Conservation (phyloP, 2,888 invertebrate genomes). For the Erynnis tages region DNA sequence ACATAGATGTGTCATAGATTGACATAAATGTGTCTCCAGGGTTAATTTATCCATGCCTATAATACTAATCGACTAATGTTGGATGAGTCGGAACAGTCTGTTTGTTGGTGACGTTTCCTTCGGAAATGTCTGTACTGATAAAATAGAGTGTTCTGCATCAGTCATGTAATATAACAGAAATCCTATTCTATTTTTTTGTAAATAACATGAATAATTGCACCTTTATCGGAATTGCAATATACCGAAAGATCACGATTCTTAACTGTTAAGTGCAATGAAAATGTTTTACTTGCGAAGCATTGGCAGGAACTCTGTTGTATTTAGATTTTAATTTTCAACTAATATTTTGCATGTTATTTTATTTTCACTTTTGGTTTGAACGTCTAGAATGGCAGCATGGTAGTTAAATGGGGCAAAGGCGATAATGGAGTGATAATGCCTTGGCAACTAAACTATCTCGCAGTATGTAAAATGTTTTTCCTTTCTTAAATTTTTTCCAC, state of each 20-base stretch:
- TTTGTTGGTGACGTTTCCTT: not conserved
- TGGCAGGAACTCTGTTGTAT: slow-evolving; percentile 21
- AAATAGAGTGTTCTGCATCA: slow-evolving; percentile 9
- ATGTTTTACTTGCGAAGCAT: too few relatives aligned
- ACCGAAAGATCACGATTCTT: too few relatives aligned
- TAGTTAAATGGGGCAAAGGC: slow-evolving; percentile 79
- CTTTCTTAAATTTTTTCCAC: slow-evolving; percentile 31
- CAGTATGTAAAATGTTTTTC: slow-evolving; percentile 66
- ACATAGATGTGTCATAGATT: too few relatives aligned
- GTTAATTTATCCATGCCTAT: too few relatives aligned
- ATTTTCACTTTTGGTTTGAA: slow-evolving; percentile 64
- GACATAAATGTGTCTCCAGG: too few relatives aligned
- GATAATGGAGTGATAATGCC: slow-evolving; percentile 77
- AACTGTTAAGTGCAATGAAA: too few relatives aligned
- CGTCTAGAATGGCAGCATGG: slow-evolving; percentile 78
- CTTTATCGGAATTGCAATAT: slow-evolving; percentile 20
- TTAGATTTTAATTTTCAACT: slow-evolving; percentile 17
- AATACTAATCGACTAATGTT: not conserved
- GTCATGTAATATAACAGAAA: slow-evolving; percentile 15
- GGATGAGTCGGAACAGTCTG: slow-evolving; percentile 3
- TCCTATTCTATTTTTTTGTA: slow-evolving; percentile 13
- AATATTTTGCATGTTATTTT: slow-evolving; percentile 59
- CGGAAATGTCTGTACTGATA: not conserved
- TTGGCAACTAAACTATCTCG: slow-evolving; percentile 71
- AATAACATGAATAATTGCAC: slow-evolving; percentile 15